phyloP scores from a whole-genome alignment of 2,797 vertebrate species.

The Vespertilio murinus region DNA sequence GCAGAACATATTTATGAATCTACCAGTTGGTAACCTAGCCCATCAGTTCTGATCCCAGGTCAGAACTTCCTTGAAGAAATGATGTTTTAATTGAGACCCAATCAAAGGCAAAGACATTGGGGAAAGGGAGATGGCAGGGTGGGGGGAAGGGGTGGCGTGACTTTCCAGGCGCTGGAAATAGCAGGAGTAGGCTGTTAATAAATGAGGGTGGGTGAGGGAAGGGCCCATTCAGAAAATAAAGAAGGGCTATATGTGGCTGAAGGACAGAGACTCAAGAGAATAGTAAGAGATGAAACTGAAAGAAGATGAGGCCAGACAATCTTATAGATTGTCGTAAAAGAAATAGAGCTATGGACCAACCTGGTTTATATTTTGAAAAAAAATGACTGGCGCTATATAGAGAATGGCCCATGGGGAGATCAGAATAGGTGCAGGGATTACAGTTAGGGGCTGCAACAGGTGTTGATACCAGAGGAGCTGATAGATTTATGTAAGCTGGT shows the following conservation, averaged over 20 bases:
- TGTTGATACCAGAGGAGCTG: not conserved
- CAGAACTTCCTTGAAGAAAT: constrained; percentile 29
- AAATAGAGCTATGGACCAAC: not conserved
- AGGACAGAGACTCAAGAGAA: not conserved
- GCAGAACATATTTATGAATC: constrained; percentile 10
- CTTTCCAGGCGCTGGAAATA: not conserved
- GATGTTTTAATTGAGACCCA: constrained; percentile 20
- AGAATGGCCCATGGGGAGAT: not conserved
- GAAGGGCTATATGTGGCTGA: not conserved
- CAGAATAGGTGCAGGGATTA: not conserved
- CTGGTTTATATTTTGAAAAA: constrained; percentile 35
- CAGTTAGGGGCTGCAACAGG: not conserved
- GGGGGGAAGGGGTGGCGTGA: rapidly evolving
- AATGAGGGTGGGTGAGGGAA: not conserved
- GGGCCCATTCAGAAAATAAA: not conserved
- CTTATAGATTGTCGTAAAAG: not conserved
- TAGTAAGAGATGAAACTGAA: not conserved
- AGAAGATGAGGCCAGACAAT: not conserved
- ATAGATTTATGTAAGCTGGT: not conserved
- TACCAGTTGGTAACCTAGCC: constrained; percentile 15
- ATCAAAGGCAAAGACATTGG: not conserved
- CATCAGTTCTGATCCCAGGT: constrained; percentile 7
- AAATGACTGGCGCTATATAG: not conserved
- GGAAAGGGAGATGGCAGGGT: not conserved
- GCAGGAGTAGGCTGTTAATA: not conserved